A percentile compares a stretch with the other conserved stretches of the same genome.
Evolutionary conservation across 53 echinoderm and acorn worm species (phyloP).

Genomic region (Stichopus horrens): DNA sequence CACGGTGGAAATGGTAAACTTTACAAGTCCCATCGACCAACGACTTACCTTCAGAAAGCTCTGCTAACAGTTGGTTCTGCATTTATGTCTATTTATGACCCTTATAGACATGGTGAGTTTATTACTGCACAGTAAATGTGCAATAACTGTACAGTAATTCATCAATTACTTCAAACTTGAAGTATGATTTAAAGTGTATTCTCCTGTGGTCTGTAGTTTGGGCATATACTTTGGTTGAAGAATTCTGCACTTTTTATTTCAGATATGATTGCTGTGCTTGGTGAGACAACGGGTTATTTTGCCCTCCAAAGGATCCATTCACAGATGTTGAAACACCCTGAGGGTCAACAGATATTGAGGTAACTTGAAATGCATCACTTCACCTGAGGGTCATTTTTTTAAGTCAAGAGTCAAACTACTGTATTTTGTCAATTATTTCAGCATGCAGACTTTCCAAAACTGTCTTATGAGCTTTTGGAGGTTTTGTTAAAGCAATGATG

Average conservation of each 20-base stretch:
- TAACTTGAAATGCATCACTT: constrained; percentile 38
- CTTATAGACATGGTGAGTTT: constrained; percentile 85
- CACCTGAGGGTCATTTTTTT: background rate
- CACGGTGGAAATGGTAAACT: constrained; percentile 38
- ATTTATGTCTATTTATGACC: constrained; percentile 86
- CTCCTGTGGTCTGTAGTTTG: no score
- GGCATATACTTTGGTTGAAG: no score
- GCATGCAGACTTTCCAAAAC: no score
- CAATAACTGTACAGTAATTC: background rate
- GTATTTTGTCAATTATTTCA: no score
- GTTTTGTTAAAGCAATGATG: no score
- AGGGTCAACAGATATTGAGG: constrained; percentile 75
- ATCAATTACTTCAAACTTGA: background rate
- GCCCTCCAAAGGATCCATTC: constrained; percentile 62
- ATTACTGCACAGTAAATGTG: background rate
- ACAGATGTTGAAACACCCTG: constrained; percentile 72
- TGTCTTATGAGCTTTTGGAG: no score
- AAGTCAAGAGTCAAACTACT: no score
- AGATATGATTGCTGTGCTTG: constrained; percentile 92
- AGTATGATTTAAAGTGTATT: no score
- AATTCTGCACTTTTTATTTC: background rate
- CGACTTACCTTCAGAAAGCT: constrained; percentile 71
- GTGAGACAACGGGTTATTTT: constrained; percentile 82
- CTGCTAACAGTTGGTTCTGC: constrained; percentile 79
- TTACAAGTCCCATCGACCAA: constrained; percentile 76